phyloP scores from a whole-genome alignment of 2,888 invertebrate genomes.

The Agapostemon virescens region DNA sequence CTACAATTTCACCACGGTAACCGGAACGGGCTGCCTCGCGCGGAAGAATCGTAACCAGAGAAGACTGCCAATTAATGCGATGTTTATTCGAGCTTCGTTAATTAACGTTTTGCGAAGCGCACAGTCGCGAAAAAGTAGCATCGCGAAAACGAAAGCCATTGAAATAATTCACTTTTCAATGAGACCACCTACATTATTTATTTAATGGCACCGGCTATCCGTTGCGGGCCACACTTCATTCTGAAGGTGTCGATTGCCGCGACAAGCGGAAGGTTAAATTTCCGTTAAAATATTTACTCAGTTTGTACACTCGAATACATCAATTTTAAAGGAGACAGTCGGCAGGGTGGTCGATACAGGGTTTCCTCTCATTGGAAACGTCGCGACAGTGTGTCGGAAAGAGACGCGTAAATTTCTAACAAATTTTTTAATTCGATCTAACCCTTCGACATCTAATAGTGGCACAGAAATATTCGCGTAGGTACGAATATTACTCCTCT shows the following conservation, averaged over 20 bases:
- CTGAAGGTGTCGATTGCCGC: neutral
- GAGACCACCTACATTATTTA: neutral
- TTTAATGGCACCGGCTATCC: neutral
- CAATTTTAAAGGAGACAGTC: too few relatives aligned
- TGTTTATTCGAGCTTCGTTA: neutral
- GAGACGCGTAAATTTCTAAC: neutral
- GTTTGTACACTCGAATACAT: neutral
- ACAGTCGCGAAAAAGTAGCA: neutral
- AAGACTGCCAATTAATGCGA: neutral
- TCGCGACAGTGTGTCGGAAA: neutral
- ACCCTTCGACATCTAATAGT: too few relatives aligned
- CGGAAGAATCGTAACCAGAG: neutral
- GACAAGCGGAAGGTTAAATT: neutral
- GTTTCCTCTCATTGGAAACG: neutral
- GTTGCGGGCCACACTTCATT: neutral
- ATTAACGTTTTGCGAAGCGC: neutral
- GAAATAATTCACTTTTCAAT: neutral
- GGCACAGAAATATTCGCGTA: too few relatives aligned
- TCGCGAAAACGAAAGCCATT: neutral
- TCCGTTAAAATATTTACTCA: neutral
- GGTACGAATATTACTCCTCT: too few relatives aligned
- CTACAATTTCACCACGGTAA: neutral
- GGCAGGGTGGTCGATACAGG: too few relatives aligned
- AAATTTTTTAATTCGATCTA: too few relatives aligned
- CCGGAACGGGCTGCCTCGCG: neutral